Evolutionary conservation across 2,888 invertebrate genomes (phyloP), one percentile per base, ranked within the genome.

Genomic region (Esperia sulphurella): DNA sequence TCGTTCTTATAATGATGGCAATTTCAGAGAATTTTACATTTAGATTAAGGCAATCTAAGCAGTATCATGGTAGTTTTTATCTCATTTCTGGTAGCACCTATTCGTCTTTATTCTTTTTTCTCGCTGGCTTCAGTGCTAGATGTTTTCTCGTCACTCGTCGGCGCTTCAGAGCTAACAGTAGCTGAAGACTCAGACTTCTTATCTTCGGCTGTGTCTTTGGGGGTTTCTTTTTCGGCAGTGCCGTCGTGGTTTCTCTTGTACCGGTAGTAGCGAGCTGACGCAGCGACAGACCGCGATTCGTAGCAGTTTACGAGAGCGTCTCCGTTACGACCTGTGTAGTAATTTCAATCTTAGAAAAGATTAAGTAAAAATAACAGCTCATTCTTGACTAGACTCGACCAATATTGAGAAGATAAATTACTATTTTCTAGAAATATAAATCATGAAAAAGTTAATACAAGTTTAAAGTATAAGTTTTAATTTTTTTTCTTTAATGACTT

Each of bases 221-320:
- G 14, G 10, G 21, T 12, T 30, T 48, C 41, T 49, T 68, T 61
- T 12, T 48, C 57, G 28, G 49, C 50, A 10, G 59, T 55, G 51
- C 63, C 60, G 58, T 82, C 77, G 12, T 86, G 87, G 54, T 88
- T 79, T 8, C 88, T 79, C 63, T 89, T 89, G 69, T 62, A 89
- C 47, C 90, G 71, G 71, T 83, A 83, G 75, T 83, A 82, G 14
- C 85, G 81, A 1, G 78, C 71, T 13, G 75, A 67, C 0, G 81
- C 88, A 1, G 79, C 82, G 30, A 79, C 86, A 4, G 89, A 86
- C 21, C 79, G 70, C 6, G 79, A 65, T 51, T 86, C 83, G 58
- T 92, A 91, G 67, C 92, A 92, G 67, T 90, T 91, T 51, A 91
- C 80, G 10, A 92, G 75, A 1, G 92, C 92, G 66, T 92, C 92